Conservation (phyloP, 2,888 invertebrate species). For the Leptinotarsa juncta region DNA sequence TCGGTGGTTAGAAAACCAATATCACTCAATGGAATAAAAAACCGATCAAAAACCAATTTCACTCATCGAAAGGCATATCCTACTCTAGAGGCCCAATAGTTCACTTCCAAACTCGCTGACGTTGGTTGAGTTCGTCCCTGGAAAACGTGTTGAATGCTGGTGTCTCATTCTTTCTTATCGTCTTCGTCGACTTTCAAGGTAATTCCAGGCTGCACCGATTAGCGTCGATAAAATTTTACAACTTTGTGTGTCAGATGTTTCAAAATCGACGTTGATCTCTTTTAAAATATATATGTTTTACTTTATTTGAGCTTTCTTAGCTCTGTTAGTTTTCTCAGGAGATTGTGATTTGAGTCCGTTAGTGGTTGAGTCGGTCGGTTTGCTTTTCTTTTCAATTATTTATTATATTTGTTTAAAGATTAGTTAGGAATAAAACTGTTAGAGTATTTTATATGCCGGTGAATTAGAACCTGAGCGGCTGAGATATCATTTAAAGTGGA, state of each 20-base stretch:
- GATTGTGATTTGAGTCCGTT: neutral
- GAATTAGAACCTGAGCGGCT: too few relatives aligned
- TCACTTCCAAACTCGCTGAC: neutral
- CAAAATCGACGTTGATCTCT: conserved; percentile 24
- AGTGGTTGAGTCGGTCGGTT: neutral
- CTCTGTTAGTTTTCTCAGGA: conserved; percentile 3
- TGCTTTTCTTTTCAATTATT: neutral
- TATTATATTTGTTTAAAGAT: conserved; percentile 6
- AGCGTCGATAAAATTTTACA: conserved; percentile 37
- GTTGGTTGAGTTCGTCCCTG: neutral
- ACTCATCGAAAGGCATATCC: too few relatives aligned
- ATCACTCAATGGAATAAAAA: too few relatives aligned
- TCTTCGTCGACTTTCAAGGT: conserved; percentile 35
- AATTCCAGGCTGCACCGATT: conserved; percentile 34
- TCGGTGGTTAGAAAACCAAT: too few relatives aligned
- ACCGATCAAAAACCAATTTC: too few relatives aligned
- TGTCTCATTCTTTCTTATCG: conserved; percentile 33
- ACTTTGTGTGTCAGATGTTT: conserved; percentile 30
- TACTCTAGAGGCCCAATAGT: too few relatives aligned
- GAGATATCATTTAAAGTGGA: too few relatives aligned
- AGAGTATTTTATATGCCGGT: neutral
- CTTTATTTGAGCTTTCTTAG: neutral
- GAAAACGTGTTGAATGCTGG: conserved; percentile 4
- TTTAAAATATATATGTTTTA: conserved; percentile 18
- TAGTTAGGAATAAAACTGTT: neutral